These are phyloP conservation scores for Colistium nudipinnis DNA, from an alignment of 2,113 vertebrate genomes.

Conservation along the genomic window DNA sequence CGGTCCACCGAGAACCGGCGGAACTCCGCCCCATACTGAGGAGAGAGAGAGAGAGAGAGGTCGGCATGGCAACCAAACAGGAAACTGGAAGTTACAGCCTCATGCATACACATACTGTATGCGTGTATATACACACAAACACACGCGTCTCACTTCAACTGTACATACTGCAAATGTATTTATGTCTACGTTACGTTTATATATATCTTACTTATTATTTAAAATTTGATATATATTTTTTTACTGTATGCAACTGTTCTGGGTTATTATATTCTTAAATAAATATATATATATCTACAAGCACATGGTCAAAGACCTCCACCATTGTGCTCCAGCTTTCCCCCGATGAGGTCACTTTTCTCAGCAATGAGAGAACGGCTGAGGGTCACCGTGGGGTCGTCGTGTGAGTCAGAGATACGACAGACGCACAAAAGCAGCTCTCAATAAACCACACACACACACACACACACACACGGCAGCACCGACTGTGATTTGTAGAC, in stretches of 20 bases:
- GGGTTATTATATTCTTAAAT: too few relatives aligned
- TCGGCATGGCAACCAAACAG: conserved; percentile 26
- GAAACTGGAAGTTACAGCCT: conserved; percentile 28
- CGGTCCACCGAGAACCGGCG: conserved; percentile 95
- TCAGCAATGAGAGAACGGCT: conserved; percentile 31
- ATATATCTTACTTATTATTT: too few relatives aligned
- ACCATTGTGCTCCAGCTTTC: conserved; percentile 44
- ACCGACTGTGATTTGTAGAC: conserved; percentile 69
- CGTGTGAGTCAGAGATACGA: conserved; percentile 50
- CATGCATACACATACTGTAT: conserved; percentile 6
- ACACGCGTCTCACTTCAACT: too few relatives aligned
- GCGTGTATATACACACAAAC: too few relatives aligned
- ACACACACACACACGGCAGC: conserved; percentile 45
- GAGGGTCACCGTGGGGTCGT: conserved; percentile 63
- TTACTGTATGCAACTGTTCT: too few relatives aligned
- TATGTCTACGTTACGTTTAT: too few relatives aligned
- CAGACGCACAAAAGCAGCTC: conserved; percentile 41
- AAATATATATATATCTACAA: background rate
- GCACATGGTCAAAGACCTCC: conserved; percentile 30
- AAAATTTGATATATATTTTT: too few relatives aligned
- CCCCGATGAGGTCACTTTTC: conserved; percentile 31
- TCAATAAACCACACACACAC: conserved; percentile 43
- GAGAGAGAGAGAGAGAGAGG: conserved; percentile 35
- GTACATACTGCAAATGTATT: too few relatives aligned
- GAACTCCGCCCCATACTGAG: conserved; percentile 96